A percentile compares a stretch with the other conserved stretches of the same genome.
Conservation (phyloP, 2,113 vertebrate species). For the Triplophysa dalaica region DNA sequence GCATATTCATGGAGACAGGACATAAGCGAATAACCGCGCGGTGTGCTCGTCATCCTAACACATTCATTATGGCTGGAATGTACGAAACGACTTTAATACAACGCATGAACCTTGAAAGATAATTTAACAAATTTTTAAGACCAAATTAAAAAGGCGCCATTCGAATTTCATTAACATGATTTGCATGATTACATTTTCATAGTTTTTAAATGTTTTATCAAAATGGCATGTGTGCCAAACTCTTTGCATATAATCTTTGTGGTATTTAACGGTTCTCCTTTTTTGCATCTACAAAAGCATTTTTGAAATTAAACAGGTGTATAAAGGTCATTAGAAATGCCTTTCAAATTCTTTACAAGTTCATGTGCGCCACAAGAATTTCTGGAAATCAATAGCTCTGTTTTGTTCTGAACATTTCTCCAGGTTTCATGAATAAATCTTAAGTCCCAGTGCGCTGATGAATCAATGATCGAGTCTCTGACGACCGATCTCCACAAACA, state of each 20-base stretch:
- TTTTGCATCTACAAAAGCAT: not conserved
- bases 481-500: conserved; percentile 56
- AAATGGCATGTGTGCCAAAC: conserved; percentile 14
- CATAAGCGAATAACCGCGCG: conserved; percentile 65
- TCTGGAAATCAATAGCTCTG: conserved; percentile 51
- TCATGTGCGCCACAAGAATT: conserved; percentile 46
- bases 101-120: conserved; percentile 56
- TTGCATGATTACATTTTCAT: conserved; percentile 42
- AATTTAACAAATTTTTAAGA: conserved; percentile 49
- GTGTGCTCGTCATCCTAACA: conserved; percentile 59
- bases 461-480: conserved; percentile 63
- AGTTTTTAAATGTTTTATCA: conserved; percentile 18
- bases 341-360: conserved; percentile 39
- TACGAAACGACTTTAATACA: conserved; percentile 40
- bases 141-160: conserved; percentile 17
- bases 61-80: conserved; percentile 63
- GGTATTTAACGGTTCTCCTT: not conserved
- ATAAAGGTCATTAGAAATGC: conserved; percentile 27
- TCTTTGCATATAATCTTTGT: not conserved
- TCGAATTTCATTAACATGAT: conserved; percentile 24
- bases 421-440: conserved; percentile 60
- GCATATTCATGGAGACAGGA: conserved; percentile 61
- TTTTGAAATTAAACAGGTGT: conserved; percentile 28
- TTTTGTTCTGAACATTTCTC: conserved; percentile 52
- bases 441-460: conserved; percentile 47